Evolutionary conservation across 2,888 invertebrate species (phyloP), one percentile per base, ranked within the genome.

Genomic region (Danaus chrysippus): DNA sequence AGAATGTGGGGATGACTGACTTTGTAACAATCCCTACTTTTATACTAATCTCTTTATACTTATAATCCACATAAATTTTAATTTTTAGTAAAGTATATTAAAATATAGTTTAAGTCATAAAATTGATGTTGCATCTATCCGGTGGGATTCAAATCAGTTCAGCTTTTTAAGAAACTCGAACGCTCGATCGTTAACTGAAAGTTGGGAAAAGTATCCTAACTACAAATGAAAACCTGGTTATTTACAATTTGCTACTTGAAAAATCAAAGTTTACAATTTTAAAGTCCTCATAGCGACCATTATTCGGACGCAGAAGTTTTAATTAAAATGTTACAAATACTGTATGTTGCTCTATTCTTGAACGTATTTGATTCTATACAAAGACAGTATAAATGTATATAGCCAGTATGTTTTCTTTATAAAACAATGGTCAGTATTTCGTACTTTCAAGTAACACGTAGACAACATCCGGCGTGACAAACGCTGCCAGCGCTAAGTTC

Each of bases 301-400:
- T 79, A 76, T 78, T 81, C 76, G 71, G 77, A 78, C 74, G 70
- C 76, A 76, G 81, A 87, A 87, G 78, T 87, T 88, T 88, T 86
- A 87, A 87, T 88, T 86, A 86, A 88, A 88, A 84, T 81, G 83
- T 86, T 86, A 84, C 81, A 80, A 81, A 80, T 70, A 75, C 23
- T 23, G 23, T 77, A 77, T 76, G 74, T 76, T 81, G 77, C 77
- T 75, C 76, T 76, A 78, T 83, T 84, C 76, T 76, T 77, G 82
- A 82, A 84, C 86, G 86, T 84, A 87, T 89, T 86, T 86, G 87
- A 87, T 84, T 75, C 77, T 82, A 83, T 84, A 86, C 86, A 85
- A 82, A 49, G 49, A 49, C 17, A 49, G 17, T 17, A 11, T 5
- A 9, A 17, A 10, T 49, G 49, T 49, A 49, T 11, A 49, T 17